Evolutionary conservation across 30 jellyfish, hydroid and myxozoan genomes (phyloP).

Genomic region (Hydractinia symbiolongicarpus): DNA sequence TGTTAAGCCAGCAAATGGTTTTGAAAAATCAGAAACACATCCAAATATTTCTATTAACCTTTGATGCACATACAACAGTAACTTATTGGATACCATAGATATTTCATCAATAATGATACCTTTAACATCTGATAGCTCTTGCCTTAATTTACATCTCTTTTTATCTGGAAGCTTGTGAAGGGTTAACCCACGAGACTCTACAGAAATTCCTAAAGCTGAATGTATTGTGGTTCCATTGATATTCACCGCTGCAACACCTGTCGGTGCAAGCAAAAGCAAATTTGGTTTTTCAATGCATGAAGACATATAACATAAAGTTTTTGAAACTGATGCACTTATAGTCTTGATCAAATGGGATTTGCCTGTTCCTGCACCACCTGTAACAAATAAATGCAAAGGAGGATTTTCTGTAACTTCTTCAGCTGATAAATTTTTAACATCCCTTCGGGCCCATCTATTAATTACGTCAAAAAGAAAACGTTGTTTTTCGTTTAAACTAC

Average conservation of each 20-base stretch:
- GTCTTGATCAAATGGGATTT: constrained; percentile 14
- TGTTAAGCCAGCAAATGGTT: constrained; percentile 37
- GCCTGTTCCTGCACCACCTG: constrained; percentile 28
- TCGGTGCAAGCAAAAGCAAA: constrained; percentile 19
- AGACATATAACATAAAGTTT: constrained; percentile 19
- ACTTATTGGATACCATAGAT: constrained; percentile 20
- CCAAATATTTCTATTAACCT: constrained; percentile 21
- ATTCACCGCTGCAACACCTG: constrained; percentile 26
- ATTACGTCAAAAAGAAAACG: not conserved
- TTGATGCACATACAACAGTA: constrained; percentile 24
- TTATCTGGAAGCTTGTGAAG: constrained; percentile 23
- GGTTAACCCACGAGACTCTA: constrained; percentile 23
- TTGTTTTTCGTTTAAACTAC: not conserved
- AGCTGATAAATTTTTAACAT: constrained; percentile 3
- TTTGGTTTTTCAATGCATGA: constrained; percentile 1
- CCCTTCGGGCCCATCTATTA: not conserved
- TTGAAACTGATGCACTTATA: constrained; percentile 19
- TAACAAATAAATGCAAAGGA: not conserved
- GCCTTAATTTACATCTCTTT: constrained; percentile 24
- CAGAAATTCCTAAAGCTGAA: constrained; percentile 28
- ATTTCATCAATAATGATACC: constrained; percentile 27
- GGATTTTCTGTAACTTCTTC: not conserved
- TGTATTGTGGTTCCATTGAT: constrained; percentile 16
- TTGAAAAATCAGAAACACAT: constrained; percentile 25
- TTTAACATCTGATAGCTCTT: constrained; percentile 15